These are phyloP conservation scores for Drosophila tristis DNA, from an alignment of 1,140 invertebrate species.

Conservation along the genomic window DNA sequence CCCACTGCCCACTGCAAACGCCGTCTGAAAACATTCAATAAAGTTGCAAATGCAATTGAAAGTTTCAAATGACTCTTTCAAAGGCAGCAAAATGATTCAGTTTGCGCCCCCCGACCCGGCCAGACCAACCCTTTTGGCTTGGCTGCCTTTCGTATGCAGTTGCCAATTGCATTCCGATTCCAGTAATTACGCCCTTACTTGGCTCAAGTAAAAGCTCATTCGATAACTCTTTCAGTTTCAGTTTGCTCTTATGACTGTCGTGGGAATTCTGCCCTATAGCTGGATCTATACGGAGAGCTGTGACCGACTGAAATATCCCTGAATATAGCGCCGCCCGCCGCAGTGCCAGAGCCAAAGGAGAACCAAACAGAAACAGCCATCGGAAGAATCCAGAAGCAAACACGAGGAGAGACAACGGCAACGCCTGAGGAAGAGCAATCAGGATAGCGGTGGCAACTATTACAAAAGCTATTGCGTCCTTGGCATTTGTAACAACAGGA, in stretches of 20 bases:
- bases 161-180: constrained; percentile 20
- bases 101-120: too few relatives aligned
- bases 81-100: background rate
- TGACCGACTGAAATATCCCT: constrained; percentile 34
- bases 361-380: constrained; percentile 39
- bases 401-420: too few relatives aligned
- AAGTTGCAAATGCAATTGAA: constrained; percentile 2
- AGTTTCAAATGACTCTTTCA: background rate
- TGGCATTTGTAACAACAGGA: constrained; percentile 65
- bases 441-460: constrained; percentile 40
- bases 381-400: constrained; percentile 33
- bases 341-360: constrained; percentile 28
- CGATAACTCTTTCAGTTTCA: constrained; percentile 14
- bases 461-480: constrained; percentile 67
- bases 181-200: constrained; percentile 18
- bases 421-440: constrained; percentile 14
- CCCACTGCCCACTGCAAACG: background rate
- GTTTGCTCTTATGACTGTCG: constrained; percentile 24
- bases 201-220: constrained; percentile 3
- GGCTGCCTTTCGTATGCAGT: background rate
- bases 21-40: background rate
- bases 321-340: constrained; percentile 26
- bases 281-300: constrained; percentile 20
- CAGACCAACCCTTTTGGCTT: constrained; percentile 1
- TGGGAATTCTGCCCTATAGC: constrained; percentile 15